Evolutionary conservation across 2,113 vertebrate genomes (phyloP).

Genomic region (Canis aureus): DNA sequence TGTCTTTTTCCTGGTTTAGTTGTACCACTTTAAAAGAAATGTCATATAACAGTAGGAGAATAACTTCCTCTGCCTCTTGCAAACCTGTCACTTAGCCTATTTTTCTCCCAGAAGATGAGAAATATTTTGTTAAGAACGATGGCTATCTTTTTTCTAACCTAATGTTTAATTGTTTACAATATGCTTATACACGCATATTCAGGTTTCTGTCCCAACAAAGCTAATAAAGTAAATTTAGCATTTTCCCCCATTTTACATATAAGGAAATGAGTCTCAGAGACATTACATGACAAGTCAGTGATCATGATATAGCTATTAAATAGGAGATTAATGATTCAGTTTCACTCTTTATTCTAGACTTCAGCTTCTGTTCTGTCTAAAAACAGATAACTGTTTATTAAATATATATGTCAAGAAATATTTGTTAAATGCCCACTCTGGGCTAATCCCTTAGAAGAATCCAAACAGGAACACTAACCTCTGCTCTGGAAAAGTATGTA

Average conservation of each 20-base stretch:
- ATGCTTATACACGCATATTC: background rate
- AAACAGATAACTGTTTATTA: background rate
- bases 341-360: background rate
- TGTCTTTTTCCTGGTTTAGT: slow-evolving; percentile 25
- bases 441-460: background rate
- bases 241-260: background rate
- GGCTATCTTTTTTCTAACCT: background rate
- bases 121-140: background rate
- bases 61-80: slow-evolving; percentile 47
- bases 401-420: background rate
- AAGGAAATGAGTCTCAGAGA: background rate
- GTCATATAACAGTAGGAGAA: slow-evolving; percentile 38
- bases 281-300: background rate
- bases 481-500: background rate
- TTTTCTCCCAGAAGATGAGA: slow-evolving; percentile 39
- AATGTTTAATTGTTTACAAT: slow-evolving; percentile 33
- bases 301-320: background rate
- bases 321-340: background rate
- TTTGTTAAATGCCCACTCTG: background rate
- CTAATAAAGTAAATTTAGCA: slow-evolving; percentile 1
- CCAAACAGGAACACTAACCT: background rate
- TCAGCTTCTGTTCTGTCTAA: background rate
- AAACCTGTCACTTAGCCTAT: slow-evolving; percentile 36
- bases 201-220: background rate
- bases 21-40: background rate